Conservation (phyloP, 2,797 vertebrate genomes). For the Notolabrus celidotus region DNA sequence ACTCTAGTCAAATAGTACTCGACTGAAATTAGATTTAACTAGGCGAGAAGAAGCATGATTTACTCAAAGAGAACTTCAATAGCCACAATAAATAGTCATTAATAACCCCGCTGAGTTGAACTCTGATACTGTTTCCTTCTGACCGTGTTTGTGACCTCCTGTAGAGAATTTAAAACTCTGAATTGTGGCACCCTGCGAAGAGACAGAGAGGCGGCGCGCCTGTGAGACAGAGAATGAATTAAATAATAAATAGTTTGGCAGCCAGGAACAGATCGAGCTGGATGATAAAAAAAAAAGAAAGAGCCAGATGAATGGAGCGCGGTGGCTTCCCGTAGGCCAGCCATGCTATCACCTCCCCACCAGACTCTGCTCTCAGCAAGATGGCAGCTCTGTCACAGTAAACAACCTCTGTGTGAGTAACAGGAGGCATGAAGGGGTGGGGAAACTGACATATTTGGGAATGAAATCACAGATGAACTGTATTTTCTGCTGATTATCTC, state of each 20-base stretch:
- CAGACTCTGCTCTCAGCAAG: constrained; percentile 72
- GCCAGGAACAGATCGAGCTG: constrained; percentile 49
- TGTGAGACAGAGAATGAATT: constrained; percentile 37
- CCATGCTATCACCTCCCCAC: constrained; percentile 63
- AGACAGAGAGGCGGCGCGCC: constrained; percentile 6
- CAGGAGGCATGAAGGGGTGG: background rate
- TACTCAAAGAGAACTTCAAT: background rate
- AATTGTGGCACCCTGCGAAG: constrained; percentile 3
- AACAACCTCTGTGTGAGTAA: constrained; percentile 39
- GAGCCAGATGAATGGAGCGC: constrained; percentile 64
- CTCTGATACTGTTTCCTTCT: background rate
- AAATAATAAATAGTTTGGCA: constrained; percentile 61
- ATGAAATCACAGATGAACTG: constrained; percentile 21
- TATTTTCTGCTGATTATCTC: constrained; percentile 10
- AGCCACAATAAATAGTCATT: background rate
- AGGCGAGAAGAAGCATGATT: background rate
- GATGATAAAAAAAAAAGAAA: constrained; percentile 49
- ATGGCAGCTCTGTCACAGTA: constrained; percentile 54
- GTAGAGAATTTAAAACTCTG: background rate
- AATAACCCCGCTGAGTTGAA: background rate
- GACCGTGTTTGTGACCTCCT: background rate
- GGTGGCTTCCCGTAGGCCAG: constrained; percentile 62
- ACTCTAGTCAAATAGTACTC: background rate
- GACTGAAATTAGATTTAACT: background rate
- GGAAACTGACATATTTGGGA: background rate